These are phyloP conservation scores for Halisarca cf. caerulea DNA, from an alignment of 37 sponge, comb jelly and placozoan species.

Conservation along the genomic window DNA sequence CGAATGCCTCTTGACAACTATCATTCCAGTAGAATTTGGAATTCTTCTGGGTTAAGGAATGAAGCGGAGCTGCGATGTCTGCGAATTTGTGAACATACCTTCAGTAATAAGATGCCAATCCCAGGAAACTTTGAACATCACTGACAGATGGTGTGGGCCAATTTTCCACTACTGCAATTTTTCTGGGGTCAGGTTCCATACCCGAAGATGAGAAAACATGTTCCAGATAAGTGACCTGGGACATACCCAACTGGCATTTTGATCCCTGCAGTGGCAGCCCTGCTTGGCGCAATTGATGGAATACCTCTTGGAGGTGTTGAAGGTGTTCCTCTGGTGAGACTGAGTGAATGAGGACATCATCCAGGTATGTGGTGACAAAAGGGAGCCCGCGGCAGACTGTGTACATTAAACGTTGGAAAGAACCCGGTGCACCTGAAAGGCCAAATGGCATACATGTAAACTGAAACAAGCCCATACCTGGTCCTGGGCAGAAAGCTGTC, in stretches of 20 bases:
- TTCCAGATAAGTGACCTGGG: not conserved
- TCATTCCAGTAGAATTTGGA: conserved; percentile 32
- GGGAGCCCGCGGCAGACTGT: conserved; percentile 27
- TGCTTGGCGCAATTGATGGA: conserved; percentile 4
- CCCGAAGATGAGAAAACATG: not conserved
- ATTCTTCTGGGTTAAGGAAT: conserved; percentile 40
- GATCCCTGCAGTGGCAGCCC: conserved; percentile 32
- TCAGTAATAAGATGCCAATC: conserved; percentile 40
- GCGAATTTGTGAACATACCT: conserved; percentile 42
- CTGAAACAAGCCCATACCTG: conserved; percentile 44
- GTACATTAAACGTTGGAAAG: conserved; percentile 58
- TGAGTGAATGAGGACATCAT: conserved; percentile 45
- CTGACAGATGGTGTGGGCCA: conserved; percentile 44
- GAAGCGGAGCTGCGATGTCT: conserved; percentile 29
- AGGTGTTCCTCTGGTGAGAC: conserved; percentile 14
- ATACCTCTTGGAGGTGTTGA: not conserved
- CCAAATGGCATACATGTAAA: conserved; percentile 60
- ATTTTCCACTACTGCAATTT: conserved; percentile 15
- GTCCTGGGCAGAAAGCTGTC: conserved; percentile 56
- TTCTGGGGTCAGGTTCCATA: not conserved
- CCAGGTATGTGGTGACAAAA: conserved; percentile 23
- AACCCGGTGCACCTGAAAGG: conserved; percentile 43
- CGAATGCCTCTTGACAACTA: conserved; percentile 43
- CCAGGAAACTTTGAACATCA: not conserved
- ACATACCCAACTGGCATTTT: conserved; percentile 20